These are phyloP conservation scores for Drosophila birchii DNA, from an alignment of 2,888 invertebrate genomes.

Conservation along the genomic window DNA sequence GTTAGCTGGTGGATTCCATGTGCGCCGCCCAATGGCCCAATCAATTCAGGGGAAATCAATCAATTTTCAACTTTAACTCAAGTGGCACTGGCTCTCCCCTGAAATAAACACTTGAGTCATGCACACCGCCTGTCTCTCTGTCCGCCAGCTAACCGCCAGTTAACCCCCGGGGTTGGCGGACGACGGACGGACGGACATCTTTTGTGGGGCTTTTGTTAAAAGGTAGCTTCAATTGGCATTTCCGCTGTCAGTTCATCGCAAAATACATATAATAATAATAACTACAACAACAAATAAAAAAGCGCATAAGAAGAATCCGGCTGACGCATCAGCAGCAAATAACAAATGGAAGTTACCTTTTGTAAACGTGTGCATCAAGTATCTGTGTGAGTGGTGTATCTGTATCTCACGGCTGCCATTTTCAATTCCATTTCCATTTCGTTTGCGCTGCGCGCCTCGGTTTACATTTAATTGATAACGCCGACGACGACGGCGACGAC, in stretches of 20 bases:
- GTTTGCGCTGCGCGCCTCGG: slow-evolving; percentile 40
- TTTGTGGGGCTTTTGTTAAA: slow-evolving; percentile 69
- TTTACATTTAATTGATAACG: slow-evolving; percentile 75
- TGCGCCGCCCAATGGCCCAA: slow-evolving; percentile 15
- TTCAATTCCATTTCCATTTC: slow-evolving; percentile 52
- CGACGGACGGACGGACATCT: slow-evolving; percentile 47
- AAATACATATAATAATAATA: slow-evolving; percentile 38
- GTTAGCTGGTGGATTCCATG: slow-evolving; percentile 25
- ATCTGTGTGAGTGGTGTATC: slow-evolving; percentile 29
- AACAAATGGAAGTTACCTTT: slow-evolving; percentile 60
- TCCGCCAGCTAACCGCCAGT: slow-evolving; percentile 8
- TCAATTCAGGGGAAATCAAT: slow-evolving; percentile 49
- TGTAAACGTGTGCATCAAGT: slow-evolving; percentile 48
- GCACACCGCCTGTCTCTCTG: slow-evolving; percentile 20
- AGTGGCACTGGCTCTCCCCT: slow-evolving; percentile 32
- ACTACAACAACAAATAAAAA: slow-evolving; percentile 39
- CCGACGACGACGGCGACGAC: slow-evolving; percentile 60
- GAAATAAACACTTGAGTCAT: slow-evolving; percentile 64
- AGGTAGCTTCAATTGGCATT: slow-evolving; percentile 76
- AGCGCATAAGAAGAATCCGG: slow-evolving; percentile 67
- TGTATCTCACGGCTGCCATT: slow-evolving; percentile 64
- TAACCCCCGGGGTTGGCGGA: slow-evolving; percentile 33
- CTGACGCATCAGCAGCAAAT: slow-evolving; percentile 62
- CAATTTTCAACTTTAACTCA: slow-evolving; percentile 55
- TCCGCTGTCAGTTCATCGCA: slow-evolving; percentile 62